These are phyloP conservation scores for Metalampra italica DNA, from an alignment of 2,888 invertebrate genomes.

Conservation along the genomic window DNA sequence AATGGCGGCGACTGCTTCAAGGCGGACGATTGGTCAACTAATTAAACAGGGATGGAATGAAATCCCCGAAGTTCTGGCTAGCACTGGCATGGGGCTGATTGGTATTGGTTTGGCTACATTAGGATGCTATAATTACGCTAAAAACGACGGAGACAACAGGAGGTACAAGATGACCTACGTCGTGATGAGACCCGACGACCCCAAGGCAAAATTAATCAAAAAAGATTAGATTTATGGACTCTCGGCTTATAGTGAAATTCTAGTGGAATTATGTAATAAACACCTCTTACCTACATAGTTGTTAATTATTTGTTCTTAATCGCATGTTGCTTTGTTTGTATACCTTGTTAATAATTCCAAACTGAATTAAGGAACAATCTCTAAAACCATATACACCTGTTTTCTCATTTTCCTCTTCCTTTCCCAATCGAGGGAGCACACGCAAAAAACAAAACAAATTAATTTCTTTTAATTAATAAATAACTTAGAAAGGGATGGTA, in stretches of 20 bases:
- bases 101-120: conserved; percentile 74
- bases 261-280: conserved; percentile 67
- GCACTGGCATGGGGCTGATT: conserved; percentile 75
- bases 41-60: conserved; percentile 79
- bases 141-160: conserved; percentile 82
- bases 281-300: conserved; percentile 18
- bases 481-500: no score
- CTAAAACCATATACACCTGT: no score
- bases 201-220: conserved; percentile 75
- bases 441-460: no score
- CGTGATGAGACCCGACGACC: conserved; percentile 83
- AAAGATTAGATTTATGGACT: conserved; percentile 57
- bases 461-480: no score
- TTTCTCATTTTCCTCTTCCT: no score
- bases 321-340: background rate
- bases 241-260: conserved; percentile 18
- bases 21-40: conserved; percentile 54
- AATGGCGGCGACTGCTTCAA: conserved; percentile 51
- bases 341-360: no score
- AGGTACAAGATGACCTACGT: conserved; percentile 81
- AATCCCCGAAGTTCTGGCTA: conserved; percentile 84
- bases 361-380: no score
- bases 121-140: conserved; percentile 70
- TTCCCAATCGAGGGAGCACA: no score
- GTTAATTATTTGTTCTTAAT: conserved; percentile 9